phyloP scores from a whole-genome alignment of 2,888 invertebrate species.

The Epiblema foenella region DNA sequence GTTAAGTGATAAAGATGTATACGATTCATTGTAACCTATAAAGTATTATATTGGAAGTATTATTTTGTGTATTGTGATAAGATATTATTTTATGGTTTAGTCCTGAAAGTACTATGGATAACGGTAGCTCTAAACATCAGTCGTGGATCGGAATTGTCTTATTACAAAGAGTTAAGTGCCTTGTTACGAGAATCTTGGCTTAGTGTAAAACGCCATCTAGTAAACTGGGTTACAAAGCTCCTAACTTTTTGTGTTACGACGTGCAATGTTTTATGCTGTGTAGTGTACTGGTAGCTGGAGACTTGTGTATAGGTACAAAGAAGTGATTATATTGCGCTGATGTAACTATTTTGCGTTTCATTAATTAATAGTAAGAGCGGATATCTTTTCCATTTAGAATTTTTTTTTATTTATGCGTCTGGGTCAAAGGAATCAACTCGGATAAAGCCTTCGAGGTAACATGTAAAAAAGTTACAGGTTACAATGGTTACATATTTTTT shows the following conservation, averaged over 20 bases:
- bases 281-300: slow-evolving; percentile 76
- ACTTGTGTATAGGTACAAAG: slow-evolving; percentile 82
- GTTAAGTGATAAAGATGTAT: slow-evolving; percentile 72
- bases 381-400: not conserved
- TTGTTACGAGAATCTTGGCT: not conserved
- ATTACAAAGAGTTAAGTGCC: not conserved
- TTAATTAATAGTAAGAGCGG: slow-evolving; percentile 44
- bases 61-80: slow-evolving; percentile 80
- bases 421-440: not conserved
- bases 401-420: not conserved
- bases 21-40: slow-evolving; percentile 73
- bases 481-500: not conserved
- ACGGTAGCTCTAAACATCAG: slow-evolving; percentile 76
- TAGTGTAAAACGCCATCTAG: slow-evolving; percentile 12
- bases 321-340: slow-evolving; percentile 82
- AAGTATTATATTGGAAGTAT: slow-evolving; percentile 83
- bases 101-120: slow-evolving; percentile 75
- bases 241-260: slow-evolving; percentile 14
- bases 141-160: slow-evolving; percentile 63
- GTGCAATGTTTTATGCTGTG: slow-evolving; percentile 71
- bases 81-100: slow-evolving; percentile 77
- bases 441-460: not conserved
- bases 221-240: slow-evolving; percentile 4
- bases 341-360: slow-evolving; percentile 59
- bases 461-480: not conserved